Evolutionary conservation across 2,888 invertebrate genomes (phyloP), one percentile per base, ranked within the genome.

Genomic region (Tanypteryx hageni): DNA sequence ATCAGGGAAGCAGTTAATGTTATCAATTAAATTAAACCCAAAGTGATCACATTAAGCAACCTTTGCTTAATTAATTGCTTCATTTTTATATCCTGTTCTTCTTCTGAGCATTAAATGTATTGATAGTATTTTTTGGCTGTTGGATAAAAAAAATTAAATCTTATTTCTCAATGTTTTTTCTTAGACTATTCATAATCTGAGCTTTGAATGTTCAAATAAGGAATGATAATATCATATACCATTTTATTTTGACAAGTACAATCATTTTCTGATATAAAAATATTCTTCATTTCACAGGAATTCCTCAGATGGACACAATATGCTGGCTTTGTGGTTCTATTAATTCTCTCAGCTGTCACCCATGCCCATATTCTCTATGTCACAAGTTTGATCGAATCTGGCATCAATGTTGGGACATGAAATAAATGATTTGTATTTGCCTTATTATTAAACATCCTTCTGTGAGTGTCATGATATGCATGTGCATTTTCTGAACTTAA

Each of bases 241-340:
- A 27, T 7, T 89, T 89, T 10, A 8, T 89, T 83, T n/a, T 68
- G 59, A 4, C 13, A n/a, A 56, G 0, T 64, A 4, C 0, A 22
- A 11, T 31, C n/a, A 16, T 31, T 11, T 89, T 18, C 16, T 58
- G 57, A n/a, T 18, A n/a, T 8, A 58, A 89, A n/a, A 61, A 18
- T 59, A n/a, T 59, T 14, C 14, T 59, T 59, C 22, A 9, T 59
- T 58, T 68, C 68, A 58, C 83, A 92, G 92, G 96, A 97, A 93
- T 98, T 98, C 94, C 95, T 98, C 57, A 96, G 96, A 93, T 95
- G 96, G 82, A 96, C 97, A 18, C 97, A 97, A 94, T 97, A 97
- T 94, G 95, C 96, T 92, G 97, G 98, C 4, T 98, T 97, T 94
- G 95, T 97, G n/a, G 94, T 97, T 93, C 95, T 98, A 92, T 95